phyloP scores from a whole-genome alignment of 2,113 vertebrate genomes.

The Callithrix jacchus region DNA sequence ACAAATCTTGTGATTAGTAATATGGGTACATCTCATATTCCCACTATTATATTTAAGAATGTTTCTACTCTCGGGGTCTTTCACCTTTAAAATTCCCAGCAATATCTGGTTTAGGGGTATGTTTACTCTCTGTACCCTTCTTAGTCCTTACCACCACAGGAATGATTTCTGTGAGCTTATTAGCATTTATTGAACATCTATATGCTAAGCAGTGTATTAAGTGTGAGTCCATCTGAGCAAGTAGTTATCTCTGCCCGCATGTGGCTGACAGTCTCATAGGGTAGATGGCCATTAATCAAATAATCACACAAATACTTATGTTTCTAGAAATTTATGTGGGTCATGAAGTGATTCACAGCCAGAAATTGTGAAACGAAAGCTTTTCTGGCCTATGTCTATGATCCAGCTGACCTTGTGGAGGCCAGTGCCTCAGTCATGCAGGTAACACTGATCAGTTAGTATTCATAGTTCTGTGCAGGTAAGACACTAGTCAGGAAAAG shows the following conservation, averaged over 20 bases:
- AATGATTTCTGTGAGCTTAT: background rate
- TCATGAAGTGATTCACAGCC: background rate
- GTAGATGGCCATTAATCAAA: background rate
- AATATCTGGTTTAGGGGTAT: background rate
- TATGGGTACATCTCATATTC: background rate
- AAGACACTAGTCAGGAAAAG: background rate
- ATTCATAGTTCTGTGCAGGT: background rate
- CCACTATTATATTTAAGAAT: background rate
- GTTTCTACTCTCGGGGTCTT: background rate
- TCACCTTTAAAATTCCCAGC: background rate
- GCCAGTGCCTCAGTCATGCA: background rate
- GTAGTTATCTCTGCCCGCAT: background rate
- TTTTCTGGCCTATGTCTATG: background rate
- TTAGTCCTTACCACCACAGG: background rate
- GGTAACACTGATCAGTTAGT: too few species aligned
- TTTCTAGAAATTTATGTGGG: background rate
- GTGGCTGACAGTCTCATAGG: background rate
- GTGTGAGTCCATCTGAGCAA: background rate
- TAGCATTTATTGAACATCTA: background rate
- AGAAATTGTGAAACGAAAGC: background rate
- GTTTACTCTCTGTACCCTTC: background rate
- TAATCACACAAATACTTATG: background rate
- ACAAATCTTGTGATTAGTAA: background rate
- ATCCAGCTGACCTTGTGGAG: background rate
- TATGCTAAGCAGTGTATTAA: background rate